phyloP scores from a whole-genome alignment of 2,888 invertebrate genomes.

The Dichetophora obliterata region DNA sequence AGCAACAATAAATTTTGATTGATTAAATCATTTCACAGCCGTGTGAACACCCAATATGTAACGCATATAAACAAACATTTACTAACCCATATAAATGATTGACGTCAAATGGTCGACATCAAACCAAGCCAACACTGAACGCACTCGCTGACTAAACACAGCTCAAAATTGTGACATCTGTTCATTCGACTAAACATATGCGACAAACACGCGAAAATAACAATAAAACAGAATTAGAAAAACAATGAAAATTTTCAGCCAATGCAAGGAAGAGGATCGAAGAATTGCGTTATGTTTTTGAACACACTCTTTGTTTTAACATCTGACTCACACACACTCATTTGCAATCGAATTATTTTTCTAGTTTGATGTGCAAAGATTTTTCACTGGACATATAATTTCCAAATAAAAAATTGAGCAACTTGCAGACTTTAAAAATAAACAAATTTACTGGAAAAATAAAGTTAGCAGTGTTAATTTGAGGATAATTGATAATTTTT shows the following conservation, averaged over 20 bases:
- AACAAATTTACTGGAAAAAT: constrained; percentile 3
- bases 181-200: background rate
- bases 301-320: background rate
- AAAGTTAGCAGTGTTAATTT: background rate
- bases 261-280: background rate
- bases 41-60: too few species aligned
- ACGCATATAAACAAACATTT: too few species aligned
- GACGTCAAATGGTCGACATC: too few species aligned
- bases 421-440: background rate
- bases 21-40: too few species aligned
- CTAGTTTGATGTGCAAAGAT: background rate
- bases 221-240: constrained; percentile 21
- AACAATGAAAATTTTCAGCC: background rate
- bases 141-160: background rate
- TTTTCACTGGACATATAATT: background rate
- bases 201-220: background rate
- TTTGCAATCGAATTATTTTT: constrained; percentile 7
- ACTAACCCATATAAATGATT: too few species aligned
- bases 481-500: background rate
- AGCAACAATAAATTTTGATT: too few species aligned
- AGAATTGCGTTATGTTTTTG: background rate
- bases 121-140: background rate
- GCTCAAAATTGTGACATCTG: background rate
- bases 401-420: background rate
- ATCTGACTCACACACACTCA: constrained; percentile 11